A percentile compares a stretch with the other conserved stretches of the same genome.
Evolutionary conservation across 2,797 vertebrate species (phyloP).

Genomic region (Sebastes hubbsi): DNA sequence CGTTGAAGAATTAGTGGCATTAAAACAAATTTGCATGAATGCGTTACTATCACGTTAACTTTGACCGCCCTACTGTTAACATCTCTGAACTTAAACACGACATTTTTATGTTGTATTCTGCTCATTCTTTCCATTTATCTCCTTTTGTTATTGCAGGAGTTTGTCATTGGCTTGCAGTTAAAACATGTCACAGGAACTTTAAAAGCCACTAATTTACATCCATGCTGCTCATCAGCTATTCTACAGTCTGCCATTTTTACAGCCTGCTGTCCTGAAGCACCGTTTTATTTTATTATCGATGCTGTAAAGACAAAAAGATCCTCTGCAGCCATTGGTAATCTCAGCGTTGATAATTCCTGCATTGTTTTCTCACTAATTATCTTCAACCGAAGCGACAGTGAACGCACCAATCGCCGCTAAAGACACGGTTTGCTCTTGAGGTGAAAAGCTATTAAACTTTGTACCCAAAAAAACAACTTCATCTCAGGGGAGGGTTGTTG

Average conservation of each 20-base stretch:
- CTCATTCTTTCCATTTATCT: conserved; percentile 1
- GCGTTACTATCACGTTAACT: too few relatives aligned
- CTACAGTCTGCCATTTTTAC: conserved; percentile 22
- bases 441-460: conserved; percentile 49
- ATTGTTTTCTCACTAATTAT: conserved; percentile 56
- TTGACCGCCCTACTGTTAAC: neutral
- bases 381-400: conserved; percentile 34
- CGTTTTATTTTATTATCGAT: conserved; percentile 27
- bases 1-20: too few relatives aligned
- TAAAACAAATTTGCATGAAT: too few relatives aligned
- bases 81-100: neutral
- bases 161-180: neutral
- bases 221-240: conserved; percentile 16
- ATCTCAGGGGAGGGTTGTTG: conserved; percentile 8
- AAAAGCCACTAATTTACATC: conserved; percentile 21
- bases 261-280: conserved; percentile 10
- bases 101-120: neutral
- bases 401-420: conserved; percentile 42
- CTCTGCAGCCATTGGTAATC: conserved; percentile 51
- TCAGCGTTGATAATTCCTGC: conserved; percentile 17
- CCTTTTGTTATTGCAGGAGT: neutral
- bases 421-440: conserved; percentile 13
- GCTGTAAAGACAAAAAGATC: conserved; percentile 23
- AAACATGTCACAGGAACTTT: conserved; percentile 10
- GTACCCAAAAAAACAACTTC: conserved; percentile 8